A percentile compares a stretch with the other conserved stretches of the same genome.
phyloP scores from a whole-genome alignment of 35 echinoderm and acorn worm species.

The Holothuria glaberrima region DNA sequence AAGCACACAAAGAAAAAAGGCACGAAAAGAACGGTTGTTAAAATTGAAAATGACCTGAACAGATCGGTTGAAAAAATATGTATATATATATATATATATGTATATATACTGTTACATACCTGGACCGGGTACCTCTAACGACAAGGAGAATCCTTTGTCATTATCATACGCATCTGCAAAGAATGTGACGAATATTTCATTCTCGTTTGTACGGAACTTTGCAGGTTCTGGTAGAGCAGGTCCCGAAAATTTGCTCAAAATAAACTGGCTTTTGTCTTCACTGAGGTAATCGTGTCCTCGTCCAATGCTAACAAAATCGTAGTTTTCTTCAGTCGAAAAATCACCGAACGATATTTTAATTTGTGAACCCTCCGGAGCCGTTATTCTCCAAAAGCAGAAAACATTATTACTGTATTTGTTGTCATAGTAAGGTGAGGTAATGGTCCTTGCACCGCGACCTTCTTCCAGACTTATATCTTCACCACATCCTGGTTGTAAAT shows the following conservation, averaged over 20 bases:
- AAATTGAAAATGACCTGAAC: too few species aligned
- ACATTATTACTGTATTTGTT: constrained; percentile 62
- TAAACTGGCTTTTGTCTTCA: constrained; percentile 2
- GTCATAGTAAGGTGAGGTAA: constrained; percentile 64
- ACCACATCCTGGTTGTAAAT: not conserved
- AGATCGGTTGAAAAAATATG: too few species aligned
- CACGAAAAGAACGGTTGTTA: too few species aligned
- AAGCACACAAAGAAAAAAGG: too few species aligned
- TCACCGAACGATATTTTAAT: constrained; percentile 68
- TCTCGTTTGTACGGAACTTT: constrained; percentile 41
- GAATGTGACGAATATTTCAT: constrained; percentile 69
- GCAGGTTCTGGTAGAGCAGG: constrained; percentile 11
- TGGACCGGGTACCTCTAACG: not conserved
- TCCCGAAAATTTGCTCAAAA: constrained; percentile 65
- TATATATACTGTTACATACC: not conserved
- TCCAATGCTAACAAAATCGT: constrained; percentile 81
- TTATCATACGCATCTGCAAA: constrained; percentile 64
- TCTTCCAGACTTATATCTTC: not conserved
- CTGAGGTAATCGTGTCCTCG: constrained; percentile 46
- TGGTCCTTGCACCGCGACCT: not conserved
- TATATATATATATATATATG: too few species aligned
- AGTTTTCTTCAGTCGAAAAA: constrained; percentile 74
- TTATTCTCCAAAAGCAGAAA: constrained; percentile 80
- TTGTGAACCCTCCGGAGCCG: constrained; percentile 55
- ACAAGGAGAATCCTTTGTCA: constrained; percentile 44